phyloP scores from a whole-genome alignment of 2,113 vertebrate species.

The Dascyllus trimaculatus region DNA sequence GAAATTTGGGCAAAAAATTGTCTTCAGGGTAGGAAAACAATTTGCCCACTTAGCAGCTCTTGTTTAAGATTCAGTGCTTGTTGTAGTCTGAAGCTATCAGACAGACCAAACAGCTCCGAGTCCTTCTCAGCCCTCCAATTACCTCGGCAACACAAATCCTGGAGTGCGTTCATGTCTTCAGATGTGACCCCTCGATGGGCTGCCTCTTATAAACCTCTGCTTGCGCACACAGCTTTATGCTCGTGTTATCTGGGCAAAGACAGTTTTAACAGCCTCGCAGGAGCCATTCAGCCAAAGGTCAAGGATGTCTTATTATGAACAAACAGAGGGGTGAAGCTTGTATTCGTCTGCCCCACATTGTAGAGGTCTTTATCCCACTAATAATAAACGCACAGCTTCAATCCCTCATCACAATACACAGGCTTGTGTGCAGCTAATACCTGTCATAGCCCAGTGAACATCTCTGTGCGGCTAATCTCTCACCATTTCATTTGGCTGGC shows the following conservation, averaged over 20 bases:
- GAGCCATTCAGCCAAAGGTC: conserved; percentile 59
- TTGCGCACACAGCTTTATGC: conserved; percentile 22
- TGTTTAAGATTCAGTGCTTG: conserved; percentile 14
- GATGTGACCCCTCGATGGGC: conserved; percentile 41
- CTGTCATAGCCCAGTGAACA: conserved; percentile 32
- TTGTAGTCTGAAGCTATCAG: conserved; percentile 16
- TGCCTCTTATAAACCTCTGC: conserved; percentile 17
- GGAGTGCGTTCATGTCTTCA: conserved; percentile 3
- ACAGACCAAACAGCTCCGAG: background rate
- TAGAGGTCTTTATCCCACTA: conserved; percentile 35
- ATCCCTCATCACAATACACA: conserved; percentile 26
- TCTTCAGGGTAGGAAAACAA: background rate
- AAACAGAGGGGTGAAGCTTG: conserved; percentile 43
- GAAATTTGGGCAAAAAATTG: background rate
- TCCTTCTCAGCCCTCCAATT: conserved; percentile 29
- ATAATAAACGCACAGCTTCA: conserved; percentile 31
- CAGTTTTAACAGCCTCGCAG: conserved; percentile 36
- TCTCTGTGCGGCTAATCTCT: conserved; percentile 39
- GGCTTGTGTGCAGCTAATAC: conserved; percentile 19
- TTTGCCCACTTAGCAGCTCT: background rate
- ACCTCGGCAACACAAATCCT: conserved; percentile 39
- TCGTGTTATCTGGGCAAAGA: conserved; percentile 20
- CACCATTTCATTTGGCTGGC: conserved; percentile 10
- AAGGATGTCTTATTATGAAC: conserved; percentile 55
- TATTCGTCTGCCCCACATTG: conserved; percentile 2